These are phyloP conservation scores for Microhierax caerulescens DNA, from an alignment of 2,797 vertebrate genomes.

Conservation along the genomic window DNA sequence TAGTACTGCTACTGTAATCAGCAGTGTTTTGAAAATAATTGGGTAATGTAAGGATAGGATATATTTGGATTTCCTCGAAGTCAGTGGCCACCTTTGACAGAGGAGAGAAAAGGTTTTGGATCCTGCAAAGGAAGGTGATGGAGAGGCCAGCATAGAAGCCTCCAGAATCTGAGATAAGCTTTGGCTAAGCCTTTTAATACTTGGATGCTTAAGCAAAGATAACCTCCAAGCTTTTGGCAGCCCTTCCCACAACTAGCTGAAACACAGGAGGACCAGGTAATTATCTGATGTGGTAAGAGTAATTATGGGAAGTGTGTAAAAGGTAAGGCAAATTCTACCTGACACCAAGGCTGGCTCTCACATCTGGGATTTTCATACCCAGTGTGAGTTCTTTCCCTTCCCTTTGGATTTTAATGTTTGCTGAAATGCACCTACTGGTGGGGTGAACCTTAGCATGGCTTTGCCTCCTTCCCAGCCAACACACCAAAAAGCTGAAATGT, in stretches of 20 bases:
- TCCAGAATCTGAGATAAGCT: constrained; percentile 52
- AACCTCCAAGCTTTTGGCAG: constrained; percentile 52
- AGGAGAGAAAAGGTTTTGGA: not conserved
- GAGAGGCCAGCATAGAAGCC: constrained; percentile 2
- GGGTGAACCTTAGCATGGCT: not conserved
- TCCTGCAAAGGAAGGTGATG: not conserved
- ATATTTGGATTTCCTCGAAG: not conserved
- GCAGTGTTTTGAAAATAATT: not conserved
- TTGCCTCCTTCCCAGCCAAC: not conserved
- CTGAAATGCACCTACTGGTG: not conserved
- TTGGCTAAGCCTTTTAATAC: constrained; percentile 45
- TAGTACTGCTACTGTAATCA: not conserved
- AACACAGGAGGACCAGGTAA: constrained; percentile 54
- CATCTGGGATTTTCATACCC: not conserved
- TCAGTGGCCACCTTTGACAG: not conserved
- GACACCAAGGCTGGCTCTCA: not conserved
- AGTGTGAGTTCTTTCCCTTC: not conserved
- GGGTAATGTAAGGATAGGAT: not conserved
- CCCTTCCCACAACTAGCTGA: constrained; percentile 37
- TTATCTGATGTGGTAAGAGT: constrained; percentile 54
- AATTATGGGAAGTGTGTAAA: constrained; percentile 56
- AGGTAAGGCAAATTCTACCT: constrained; percentile 47
- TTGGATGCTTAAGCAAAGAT: constrained; percentile 43
- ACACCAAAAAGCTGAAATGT: not conserved
- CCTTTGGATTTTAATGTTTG: not conserved